Percentiles rank a stretch among this genome's conserved stretches.
Evolutionary conservation across 1,140 invertebrate genomes (phyloP).

Genomic region (Leptopilina clavipes): DNA sequence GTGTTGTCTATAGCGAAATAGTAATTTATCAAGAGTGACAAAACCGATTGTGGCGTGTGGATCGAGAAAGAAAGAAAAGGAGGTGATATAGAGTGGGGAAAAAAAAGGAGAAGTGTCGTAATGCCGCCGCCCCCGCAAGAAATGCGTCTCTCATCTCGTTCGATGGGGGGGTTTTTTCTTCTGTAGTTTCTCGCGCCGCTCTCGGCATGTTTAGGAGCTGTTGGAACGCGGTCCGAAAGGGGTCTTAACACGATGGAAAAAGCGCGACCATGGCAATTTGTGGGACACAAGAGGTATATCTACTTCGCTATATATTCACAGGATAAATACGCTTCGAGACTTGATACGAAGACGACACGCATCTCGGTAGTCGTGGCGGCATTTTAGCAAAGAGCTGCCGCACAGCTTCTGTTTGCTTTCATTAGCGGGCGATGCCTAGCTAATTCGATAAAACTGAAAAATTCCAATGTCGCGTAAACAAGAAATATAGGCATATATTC

Average conservation of each 20-base stretch:
- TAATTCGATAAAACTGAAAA: slow-evolving; percentile 67
- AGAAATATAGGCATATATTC: slow-evolving; percentile 54
- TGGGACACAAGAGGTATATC: slow-evolving; percentile 52
- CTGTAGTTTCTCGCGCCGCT: slow-evolving; percentile 35
- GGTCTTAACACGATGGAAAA: slow-evolving; percentile 53
- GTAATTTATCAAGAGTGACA: neutral
- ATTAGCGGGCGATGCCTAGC: slow-evolving; percentile 66
- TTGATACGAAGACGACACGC: slow-evolving; percentile 26
- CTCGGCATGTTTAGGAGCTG: slow-evolving; percentile 63
- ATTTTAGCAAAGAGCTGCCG: slow-evolving; percentile 42
- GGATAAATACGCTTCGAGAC: slow-evolving; percentile 42
- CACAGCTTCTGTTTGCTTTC: slow-evolving; percentile 54
- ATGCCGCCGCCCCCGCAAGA: slow-evolving; percentile 40
- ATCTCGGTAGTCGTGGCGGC: neutral
- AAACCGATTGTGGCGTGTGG: neutral
- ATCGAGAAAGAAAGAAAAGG: neutral
- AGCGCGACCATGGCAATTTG: slow-evolving; percentile 60
- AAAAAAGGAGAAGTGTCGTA: slow-evolving; percentile 23
- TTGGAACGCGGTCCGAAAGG: slow-evolving; percentile 56
- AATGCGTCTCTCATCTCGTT: slow-evolving; percentile 33
- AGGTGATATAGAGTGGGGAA: neutral
- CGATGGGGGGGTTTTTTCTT: neutral
- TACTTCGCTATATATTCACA: slow-evolving; percentile 15
- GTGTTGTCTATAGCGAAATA: neutral
- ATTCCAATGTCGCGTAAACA: slow-evolving; percentile 67